Percentiles rank a stretch among this genome's conserved stretches.
Evolutionary conservation across 2,888 invertebrate genomes (phyloP).

Genomic region (Tenthredo notha): DNA sequence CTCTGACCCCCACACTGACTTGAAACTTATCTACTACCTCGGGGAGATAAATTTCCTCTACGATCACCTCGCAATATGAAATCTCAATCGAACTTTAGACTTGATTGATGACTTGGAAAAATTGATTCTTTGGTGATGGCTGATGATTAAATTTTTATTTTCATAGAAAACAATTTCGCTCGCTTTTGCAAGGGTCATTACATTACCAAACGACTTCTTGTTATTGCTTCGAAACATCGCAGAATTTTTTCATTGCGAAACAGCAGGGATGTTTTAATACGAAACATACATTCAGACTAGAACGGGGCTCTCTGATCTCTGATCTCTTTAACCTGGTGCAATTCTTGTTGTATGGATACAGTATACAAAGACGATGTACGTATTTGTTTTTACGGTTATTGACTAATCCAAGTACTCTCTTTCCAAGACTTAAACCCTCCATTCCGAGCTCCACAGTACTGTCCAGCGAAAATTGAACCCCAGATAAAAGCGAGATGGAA

Average conservation of each 20-base stretch:
- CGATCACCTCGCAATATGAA: not conserved
- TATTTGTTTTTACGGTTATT: conserved; percentile 29
- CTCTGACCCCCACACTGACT: not conserved
- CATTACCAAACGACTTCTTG: not conserved
- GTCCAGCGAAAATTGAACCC: conserved; percentile 17
- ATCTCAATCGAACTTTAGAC: not conserved
- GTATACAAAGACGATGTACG: conserved; percentile 2
- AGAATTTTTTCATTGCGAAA: conserved; percentile 1
- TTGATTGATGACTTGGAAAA: not conserved
- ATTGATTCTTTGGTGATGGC: not conserved
- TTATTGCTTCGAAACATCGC: not conserved
- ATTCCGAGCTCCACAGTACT: not conserved
- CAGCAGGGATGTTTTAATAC: not conserved
- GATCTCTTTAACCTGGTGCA: not conserved
- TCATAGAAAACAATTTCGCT: not conserved
- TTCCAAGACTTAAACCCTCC: not conserved
- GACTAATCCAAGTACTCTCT: not conserved
- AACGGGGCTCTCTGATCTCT: not conserved
- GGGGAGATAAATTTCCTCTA: not conserved
- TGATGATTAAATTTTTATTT: not conserved
- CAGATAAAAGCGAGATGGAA: not conserved
- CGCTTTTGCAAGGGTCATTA: not conserved
- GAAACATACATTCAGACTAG: conserved; percentile 1
- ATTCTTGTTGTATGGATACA: not conserved
- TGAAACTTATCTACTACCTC: not conserved